Conservation (phyloP, 2,113 vertebrate species). For the Cnemophilus loriae region DNA sequence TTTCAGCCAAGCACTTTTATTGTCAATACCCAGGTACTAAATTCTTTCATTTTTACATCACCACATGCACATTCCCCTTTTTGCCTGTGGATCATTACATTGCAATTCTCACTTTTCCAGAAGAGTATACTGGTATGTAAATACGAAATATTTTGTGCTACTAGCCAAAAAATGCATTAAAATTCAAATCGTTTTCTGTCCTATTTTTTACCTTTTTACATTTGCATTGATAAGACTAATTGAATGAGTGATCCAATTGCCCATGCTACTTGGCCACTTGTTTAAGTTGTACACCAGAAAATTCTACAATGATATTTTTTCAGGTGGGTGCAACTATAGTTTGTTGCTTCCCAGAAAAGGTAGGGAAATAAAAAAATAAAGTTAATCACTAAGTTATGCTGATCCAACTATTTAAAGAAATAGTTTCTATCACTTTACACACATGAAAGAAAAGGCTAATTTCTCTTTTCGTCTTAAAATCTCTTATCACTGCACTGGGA, state of each 20-base stretch:
- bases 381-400: neutral
- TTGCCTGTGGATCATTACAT: neutral
- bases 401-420: neutral
- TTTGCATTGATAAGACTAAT: neutral
- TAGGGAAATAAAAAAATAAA: neutral
- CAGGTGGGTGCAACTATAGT: neutral
- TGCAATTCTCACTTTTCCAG: neutral
- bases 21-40: neutral
- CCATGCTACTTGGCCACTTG: neutral
- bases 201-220: neutral
- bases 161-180: neutral
- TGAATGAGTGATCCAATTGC: neutral
- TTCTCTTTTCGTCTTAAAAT: neutral
- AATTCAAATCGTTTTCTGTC: neutral
- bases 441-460: neutral
- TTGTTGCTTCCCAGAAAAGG: neutral
- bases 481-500: neutral
- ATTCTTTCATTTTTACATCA: neutral
- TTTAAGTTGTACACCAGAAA: neutral
- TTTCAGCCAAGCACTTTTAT: neutral
- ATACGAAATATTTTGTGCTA: neutral
- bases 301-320: neutral
- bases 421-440: neutral
- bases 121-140: neutral
- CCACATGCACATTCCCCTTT: neutral